A percentile compares a stretch with the other conserved stretches of the same genome.
Conservation (phyloP, 2,888 invertebrate species). For the Amphimallon solstitiale region DNA sequence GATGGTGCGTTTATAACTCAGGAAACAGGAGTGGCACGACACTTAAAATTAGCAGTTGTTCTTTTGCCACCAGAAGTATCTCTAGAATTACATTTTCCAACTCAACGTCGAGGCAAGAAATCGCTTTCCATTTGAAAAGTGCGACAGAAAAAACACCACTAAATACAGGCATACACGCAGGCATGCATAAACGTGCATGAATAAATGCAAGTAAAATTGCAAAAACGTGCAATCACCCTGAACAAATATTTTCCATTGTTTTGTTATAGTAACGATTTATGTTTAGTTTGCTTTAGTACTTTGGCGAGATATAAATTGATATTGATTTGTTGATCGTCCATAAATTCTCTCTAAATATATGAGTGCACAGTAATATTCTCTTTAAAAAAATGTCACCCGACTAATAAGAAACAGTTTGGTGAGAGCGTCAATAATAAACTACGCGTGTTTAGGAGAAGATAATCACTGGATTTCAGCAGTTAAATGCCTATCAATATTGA, state of each 20-base stretch:
- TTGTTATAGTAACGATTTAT: constrained; percentile 34
- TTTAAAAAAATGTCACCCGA: too few species aligned
- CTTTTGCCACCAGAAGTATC: constrained; percentile 44
- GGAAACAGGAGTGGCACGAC: constrained; percentile 39
- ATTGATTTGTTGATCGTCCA: constrained; percentile 23
- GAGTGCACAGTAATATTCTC: background rate
- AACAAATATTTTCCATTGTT: constrained; percentile 35
- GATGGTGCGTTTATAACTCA: constrained; percentile 33
- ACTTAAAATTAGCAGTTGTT: constrained; percentile 51
- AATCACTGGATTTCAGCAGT: constrained; percentile 45
- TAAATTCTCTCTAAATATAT: constrained; percentile 4
- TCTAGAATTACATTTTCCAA: constrained; percentile 32
- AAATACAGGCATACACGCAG: background rate
- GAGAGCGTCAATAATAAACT: background rate
- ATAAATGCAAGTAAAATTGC: constrained; percentile 14
- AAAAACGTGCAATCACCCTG: constrained; percentile 31
- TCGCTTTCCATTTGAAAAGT: constrained; percentile 29
- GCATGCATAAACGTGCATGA: background rate
- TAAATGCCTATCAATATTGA: constrained; percentile 50
- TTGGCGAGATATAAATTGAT: constrained; percentile 34
- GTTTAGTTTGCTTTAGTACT: constrained; percentile 32
- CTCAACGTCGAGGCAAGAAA: constrained; percentile 33
- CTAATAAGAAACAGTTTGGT: background rate
- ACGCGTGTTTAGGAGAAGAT: constrained; percentile 23
- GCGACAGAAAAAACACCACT: constrained; percentile 10